phyloP scores from a whole-genome alignment of 2,888 invertebrate genomes.

The Dexiosoma caninum region DNA sequence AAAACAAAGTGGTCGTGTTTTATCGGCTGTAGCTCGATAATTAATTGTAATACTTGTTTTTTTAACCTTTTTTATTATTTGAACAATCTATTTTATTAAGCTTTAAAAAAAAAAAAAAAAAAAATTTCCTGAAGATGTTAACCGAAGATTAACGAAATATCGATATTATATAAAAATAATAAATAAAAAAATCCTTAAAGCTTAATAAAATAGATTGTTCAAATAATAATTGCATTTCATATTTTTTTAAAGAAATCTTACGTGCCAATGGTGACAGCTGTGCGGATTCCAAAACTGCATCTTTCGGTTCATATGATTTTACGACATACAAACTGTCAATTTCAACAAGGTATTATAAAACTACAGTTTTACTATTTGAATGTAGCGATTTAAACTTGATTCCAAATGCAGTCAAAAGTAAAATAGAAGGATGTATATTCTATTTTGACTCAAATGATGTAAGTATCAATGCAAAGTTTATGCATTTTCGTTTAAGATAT shows the following conservation, averaged over 20 bases:
- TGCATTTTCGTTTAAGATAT: too few species aligned
- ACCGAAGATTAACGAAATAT: too few species aligned
- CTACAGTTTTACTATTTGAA: slow-evolving; percentile 41
- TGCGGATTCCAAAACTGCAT: background rate
- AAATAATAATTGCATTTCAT: background rate
- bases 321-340: slow-evolving; percentile 30
- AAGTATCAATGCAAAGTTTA: slow-evolving; percentile 15
- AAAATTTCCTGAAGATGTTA: too few species aligned
- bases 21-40: too few species aligned
- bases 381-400: slow-evolving; percentile 37
- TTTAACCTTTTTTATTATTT: too few species aligned
- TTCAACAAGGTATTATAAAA: slow-evolving; percentile 52
- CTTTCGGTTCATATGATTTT: slow-evolving; percentile 1
- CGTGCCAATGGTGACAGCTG: background rate
- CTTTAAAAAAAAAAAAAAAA: too few species aligned
- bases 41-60: too few species aligned
- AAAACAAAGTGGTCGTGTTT: too few species aligned
- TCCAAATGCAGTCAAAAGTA: slow-evolving; percentile 21
- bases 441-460: slow-evolving; percentile 57
- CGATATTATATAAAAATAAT: too few species aligned
- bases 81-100: too few species aligned
- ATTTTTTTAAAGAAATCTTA: slow-evolving; percentile 39
- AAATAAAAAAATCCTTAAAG: too few species aligned
- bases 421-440: slow-evolving; percentile 50
- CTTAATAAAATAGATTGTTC: too few species aligned